These are phyloP conservation scores for Pachyseris speciosa DNA, from an alignment of 64 coral and sea anemone species.

Conservation along the genomic window DNA sequence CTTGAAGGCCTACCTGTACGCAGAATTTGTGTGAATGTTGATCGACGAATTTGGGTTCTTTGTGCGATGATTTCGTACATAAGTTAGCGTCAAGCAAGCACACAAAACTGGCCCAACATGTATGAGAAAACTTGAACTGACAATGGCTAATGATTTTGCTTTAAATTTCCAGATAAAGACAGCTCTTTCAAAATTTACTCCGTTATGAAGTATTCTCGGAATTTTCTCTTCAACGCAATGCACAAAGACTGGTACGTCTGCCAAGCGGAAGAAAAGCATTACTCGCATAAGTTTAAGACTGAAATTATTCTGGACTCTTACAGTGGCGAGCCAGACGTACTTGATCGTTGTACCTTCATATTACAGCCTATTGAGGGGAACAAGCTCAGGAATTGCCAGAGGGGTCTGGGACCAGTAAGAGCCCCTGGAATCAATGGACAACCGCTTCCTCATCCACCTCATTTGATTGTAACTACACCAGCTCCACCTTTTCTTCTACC, in stretches of 20 bases:
- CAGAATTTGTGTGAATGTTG: too few relatives aligned
- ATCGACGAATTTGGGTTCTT: too few relatives aligned
- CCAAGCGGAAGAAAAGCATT: slow-evolving; percentile 16
- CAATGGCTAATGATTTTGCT: not conserved
- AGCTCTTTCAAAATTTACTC: slow-evolving; percentile 22
- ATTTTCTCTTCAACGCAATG: slow-evolving; percentile 38
- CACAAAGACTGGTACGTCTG: slow-evolving; percentile 85
- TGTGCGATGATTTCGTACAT: too few relatives aligned
- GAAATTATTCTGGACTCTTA: not conserved
- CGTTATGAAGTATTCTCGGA: slow-evolving; percentile 2
- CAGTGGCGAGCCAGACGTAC: slow-evolving; percentile 10
- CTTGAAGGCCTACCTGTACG: too few relatives aligned
- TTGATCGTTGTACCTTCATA: slow-evolving; percentile 14
- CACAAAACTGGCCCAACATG: too few relatives aligned
- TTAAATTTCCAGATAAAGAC: slow-evolving; percentile 5
- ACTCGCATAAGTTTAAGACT: not conserved
- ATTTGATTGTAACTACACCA: not conserved
- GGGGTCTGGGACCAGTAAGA: not conserved
- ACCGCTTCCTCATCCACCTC: slow-evolving; percentile 8
- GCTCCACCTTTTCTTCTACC: not conserved
- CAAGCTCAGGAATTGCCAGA: not conserved
- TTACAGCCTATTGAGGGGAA: not conserved
- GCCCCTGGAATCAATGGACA: not conserved
- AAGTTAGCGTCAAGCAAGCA: too few relatives aligned
- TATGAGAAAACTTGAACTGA: too few relatives aligned